Percentiles rank a stretch among this genome's conserved stretches.
Conservation (phyloP, 2,797 vertebrate genomes). For the Hybognathus amarus region DNA sequence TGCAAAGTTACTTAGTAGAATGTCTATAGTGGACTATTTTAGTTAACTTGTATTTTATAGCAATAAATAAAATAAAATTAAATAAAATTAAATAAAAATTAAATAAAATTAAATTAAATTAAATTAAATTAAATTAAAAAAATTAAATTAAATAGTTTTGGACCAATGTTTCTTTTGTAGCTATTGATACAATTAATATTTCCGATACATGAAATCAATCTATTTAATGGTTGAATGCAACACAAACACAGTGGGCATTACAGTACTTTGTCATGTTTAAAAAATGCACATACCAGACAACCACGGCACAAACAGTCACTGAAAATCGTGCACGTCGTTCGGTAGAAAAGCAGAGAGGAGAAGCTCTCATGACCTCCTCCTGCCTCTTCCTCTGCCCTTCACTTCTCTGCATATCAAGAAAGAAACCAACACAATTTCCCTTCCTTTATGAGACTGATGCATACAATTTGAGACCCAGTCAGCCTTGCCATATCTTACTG, state of each 20-base stretch:
- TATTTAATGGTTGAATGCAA: background rate
- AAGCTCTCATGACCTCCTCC: slow-evolving; percentile 51
- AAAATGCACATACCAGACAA: background rate
- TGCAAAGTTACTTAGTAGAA: too few species aligned
- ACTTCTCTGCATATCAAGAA: slow-evolving; percentile 60
- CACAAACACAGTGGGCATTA: background rate
- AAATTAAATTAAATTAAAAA: too few species aligned
- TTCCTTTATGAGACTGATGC: slow-evolving; percentile 70
- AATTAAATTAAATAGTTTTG: too few species aligned
- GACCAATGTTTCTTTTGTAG: background rate
- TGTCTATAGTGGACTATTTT: too few species aligned
- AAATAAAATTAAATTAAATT: too few species aligned
- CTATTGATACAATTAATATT: background rate
- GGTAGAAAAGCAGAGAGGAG: background rate
- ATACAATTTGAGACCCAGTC: slow-evolving; percentile 75
- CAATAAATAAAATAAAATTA: too few species aligned
- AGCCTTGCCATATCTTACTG: slow-evolving; percentile 66
- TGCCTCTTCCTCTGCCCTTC: slow-evolving; percentile 69
- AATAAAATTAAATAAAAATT: too few species aligned
- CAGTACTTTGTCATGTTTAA: background rate
- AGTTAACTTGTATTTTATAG: too few species aligned
- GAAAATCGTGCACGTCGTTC: background rate
- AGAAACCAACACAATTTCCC: slow-evolving; percentile 72
- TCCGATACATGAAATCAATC: background rate
- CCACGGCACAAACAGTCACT: background rate